A percentile compares a stretch with the other conserved stretches of the same genome.
Conservation (phyloP, 2,797 vertebrate species). For the Decapterus maruadsi region DNA sequence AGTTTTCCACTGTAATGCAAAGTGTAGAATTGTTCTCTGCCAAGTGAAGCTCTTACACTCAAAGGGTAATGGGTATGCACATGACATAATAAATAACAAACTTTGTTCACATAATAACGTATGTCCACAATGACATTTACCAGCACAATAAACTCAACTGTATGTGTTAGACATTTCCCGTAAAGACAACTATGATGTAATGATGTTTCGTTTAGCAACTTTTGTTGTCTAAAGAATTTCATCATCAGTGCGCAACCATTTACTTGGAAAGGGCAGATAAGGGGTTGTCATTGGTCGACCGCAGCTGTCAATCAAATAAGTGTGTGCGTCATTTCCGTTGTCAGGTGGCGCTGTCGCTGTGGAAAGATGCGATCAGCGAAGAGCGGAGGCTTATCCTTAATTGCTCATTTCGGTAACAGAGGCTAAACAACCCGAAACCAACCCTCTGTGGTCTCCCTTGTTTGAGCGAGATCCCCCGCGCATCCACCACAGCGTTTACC, state of each 20-base stretch:
- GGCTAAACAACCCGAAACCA: constrained; percentile 71
- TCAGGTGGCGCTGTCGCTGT: constrained; percentile 94
- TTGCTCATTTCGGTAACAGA: constrained; percentile 83
- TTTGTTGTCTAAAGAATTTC: constrained; percentile 69
- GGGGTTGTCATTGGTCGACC: constrained; percentile 70
- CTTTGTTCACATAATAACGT: not conserved
- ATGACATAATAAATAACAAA: not conserved
- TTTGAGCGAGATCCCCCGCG: constrained; percentile 40
- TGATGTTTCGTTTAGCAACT: constrained; percentile 62
- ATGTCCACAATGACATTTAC: not conserved
- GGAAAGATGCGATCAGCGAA: constrained; percentile 91
- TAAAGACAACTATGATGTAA: constrained; percentile 61
- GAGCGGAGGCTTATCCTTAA: constrained; percentile 87
- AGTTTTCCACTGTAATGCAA: not conserved
- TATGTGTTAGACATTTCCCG: not conserved
- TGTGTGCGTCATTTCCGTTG: constrained; percentile 96
- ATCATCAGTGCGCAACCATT: constrained; percentile 62
- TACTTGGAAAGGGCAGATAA: not conserved
- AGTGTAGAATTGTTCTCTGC: not conserved
- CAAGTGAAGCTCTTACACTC: not conserved
- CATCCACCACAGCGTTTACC: constrained; percentile 57
- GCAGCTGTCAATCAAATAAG: constrained; percentile 77
- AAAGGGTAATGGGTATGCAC: not conserved
- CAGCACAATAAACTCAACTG: not conserved
- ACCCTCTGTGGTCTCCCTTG: constrained; percentile 47